Conservation (phyloP, 2,888 invertebrate species). For the Tridacna gigas region DNA sequence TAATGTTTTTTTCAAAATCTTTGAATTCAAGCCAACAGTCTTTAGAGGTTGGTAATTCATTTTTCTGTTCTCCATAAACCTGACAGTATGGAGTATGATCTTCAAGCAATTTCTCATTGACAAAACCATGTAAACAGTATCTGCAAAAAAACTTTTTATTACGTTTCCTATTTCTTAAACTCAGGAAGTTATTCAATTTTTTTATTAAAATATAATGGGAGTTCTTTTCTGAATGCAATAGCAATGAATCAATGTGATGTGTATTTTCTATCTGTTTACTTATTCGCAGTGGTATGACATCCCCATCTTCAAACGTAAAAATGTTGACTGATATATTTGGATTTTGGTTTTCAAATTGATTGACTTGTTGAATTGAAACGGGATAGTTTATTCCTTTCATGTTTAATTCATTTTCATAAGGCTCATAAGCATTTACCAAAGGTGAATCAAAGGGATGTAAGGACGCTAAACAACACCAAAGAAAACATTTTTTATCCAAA, state of each 20-base stretch:
- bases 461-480: constrained; percentile 46
- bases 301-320: constrained; percentile 32
- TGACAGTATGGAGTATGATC: constrained; percentile 49
- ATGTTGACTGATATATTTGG: constrained; percentile 45
- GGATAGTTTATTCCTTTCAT: constrained; percentile 36
- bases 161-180: constrained; percentile 21
- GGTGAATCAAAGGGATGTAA: constrained; percentile 41
- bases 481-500: constrained; percentile 47
- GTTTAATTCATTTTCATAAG: constrained; percentile 42
- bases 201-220: constrained; percentile 43
- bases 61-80: constrained; percentile 45
- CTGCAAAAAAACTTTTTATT: constrained; percentile 25
- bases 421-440: constrained; percentile 38
- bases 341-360: constrained; percentile 50
- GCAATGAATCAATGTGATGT: constrained; percentile 22
- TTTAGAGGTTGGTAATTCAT: constrained; percentile 39
- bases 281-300: constrained; percentile 21
- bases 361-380: constrained; percentile 37
- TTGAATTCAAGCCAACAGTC: constrained; percentile 46
- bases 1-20: constrained; percentile 50
- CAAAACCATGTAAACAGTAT: constrained; percentile 48
- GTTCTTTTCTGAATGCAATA: constrained; percentile 41
- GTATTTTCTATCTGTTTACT: background rate
- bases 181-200: constrained; percentile 40
- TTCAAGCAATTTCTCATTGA: constrained; percentile 25